These are phyloP conservation scores for Pandemis heparana DNA, from an alignment of 2,888 invertebrate genomes.

Conservation along the genomic window DNA sequence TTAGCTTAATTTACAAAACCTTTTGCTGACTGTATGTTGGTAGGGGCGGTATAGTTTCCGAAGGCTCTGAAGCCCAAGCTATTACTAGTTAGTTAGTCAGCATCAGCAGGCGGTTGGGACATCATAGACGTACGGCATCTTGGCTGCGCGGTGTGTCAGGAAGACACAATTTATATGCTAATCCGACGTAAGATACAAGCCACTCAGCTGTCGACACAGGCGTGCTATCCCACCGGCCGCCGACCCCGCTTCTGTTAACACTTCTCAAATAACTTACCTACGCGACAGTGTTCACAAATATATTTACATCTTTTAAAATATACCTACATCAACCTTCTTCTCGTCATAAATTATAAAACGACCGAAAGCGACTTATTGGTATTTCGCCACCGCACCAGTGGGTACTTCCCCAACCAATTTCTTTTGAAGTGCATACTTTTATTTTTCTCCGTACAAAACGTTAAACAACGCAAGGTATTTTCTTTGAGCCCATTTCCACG, in stretches of 20 bases:
- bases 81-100: slow-evolving; percentile 34
- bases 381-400: slow-evolving; percentile 37
- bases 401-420: slow-evolving; percentile 19
- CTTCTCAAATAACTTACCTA: slow-evolving; percentile 70
- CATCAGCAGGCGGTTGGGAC: slow-evolving; percentile 46
- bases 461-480: slow-evolving; percentile 43
- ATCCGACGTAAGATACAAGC: slow-evolving; percentile 81
- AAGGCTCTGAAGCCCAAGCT: slow-evolving; percentile 23
- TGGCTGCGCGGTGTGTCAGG: slow-evolving; percentile 76
- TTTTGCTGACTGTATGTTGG: slow-evolving; percentile 26
- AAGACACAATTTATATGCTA: slow-evolving; percentile 87
- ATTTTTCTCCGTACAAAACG: slow-evolving; percentile 35
- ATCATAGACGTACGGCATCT: slow-evolving; percentile 78
- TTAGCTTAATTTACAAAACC: slow-evolving; percentile 37
- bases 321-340: not conserved
- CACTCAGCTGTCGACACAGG: slow-evolving; percentile 66
- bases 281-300: slow-evolving; percentile 11
- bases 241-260: slow-evolving; percentile 70
- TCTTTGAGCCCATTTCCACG: slow-evolving; percentile 53
- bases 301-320: not conserved
- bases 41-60: not conserved
- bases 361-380: slow-evolving; percentile 34
- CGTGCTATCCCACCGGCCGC: slow-evolving; percentile 51
- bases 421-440: slow-evolving; percentile 41
- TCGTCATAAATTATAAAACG: slow-evolving; percentile 22